Percentiles rank a stretch among this genome's conserved stretches.
phyloP scores from a whole-genome alignment of 2,797 vertebrate species.

The Brachymystax lenok region DNA sequence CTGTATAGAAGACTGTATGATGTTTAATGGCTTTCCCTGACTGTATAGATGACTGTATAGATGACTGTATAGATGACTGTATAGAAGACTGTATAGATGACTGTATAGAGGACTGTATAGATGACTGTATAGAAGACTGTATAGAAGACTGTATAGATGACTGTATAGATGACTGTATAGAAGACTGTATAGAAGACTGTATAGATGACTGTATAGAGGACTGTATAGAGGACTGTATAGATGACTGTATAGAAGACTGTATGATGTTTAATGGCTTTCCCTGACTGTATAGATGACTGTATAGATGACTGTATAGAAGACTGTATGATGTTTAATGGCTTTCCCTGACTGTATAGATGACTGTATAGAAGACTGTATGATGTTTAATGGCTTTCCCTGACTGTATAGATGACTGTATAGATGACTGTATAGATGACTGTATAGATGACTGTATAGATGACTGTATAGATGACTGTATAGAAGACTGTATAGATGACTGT shows the following conservation, averaged over 20 bases:
- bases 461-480: constrained; percentile 48
- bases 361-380: constrained; percentile 28
- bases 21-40: constrained; percentile 27
- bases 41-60: constrained; percentile 48
- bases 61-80: constrained; percentile 54
- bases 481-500: no score
- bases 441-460: no score
- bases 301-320: constrained; percentile 3
- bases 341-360: constrained; percentile 49
- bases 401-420: constrained; percentile 48
- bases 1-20: constrained; percentile 28
- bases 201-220: constrained; percentile 37
- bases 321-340: no score
- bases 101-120: constrained; percentile 64
- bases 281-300: constrained; percentile 54
- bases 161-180: constrained; percentile 48
- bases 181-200: constrained; percentile 47
- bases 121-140: constrained; percentile 28
- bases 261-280: no score
- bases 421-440: no score
- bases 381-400: constrained; percentile 27
- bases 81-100: constrained; percentile 5
- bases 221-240: constrained; percentile 54
- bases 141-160: no score
- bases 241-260: constrained; percentile 28